Percentiles rank a stretch among this genome's conserved stretches.
Conservation (phyloP, 2,113 vertebrate genomes). For the Microcebus murinus region DNA sequence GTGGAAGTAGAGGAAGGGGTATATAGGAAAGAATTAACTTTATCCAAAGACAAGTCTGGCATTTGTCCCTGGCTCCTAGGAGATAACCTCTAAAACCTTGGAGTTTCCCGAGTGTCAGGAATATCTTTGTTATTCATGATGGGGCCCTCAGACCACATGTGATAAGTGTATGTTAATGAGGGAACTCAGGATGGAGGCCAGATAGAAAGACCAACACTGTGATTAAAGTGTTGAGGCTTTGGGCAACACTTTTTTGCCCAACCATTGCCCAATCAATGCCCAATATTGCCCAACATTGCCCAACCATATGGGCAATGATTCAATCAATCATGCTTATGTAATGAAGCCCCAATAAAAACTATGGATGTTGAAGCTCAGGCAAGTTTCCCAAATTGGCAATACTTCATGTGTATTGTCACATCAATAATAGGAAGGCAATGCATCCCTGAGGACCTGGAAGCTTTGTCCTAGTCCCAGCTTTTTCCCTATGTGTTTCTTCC, state of each 20-base stretch:
- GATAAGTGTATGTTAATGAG: background rate
- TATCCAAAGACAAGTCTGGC: background rate
- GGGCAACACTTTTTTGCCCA: background rate
- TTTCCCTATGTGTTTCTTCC: background rate
- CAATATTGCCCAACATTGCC: background rate
- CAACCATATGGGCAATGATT: background rate
- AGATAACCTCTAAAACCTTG: background rate
- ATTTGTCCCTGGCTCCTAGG: background rate
- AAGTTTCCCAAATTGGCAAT: background rate
- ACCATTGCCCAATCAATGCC: too few relatives aligned
- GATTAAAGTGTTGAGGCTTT: background rate
- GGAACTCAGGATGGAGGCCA: background rate
- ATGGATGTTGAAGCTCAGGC: background rate
- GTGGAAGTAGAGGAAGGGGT: background rate
- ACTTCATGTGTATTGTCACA: background rate
- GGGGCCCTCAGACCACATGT: background rate
- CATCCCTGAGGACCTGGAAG: background rate
- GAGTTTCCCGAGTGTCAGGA: background rate
- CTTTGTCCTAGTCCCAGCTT: background rate
- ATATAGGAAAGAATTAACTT: background rate
- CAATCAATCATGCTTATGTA: background rate
- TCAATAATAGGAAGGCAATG: background rate
- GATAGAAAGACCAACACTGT: background rate
- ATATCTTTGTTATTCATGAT: background rate
- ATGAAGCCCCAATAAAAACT: constrained; percentile 1